A percentile compares a stretch with the other conserved stretches of the same genome.
These are phyloP conservation scores for Illadopsis cleaveri DNA, from an alignment of 2,113 vertebrate genomes.

Conservation along the genomic window DNA sequence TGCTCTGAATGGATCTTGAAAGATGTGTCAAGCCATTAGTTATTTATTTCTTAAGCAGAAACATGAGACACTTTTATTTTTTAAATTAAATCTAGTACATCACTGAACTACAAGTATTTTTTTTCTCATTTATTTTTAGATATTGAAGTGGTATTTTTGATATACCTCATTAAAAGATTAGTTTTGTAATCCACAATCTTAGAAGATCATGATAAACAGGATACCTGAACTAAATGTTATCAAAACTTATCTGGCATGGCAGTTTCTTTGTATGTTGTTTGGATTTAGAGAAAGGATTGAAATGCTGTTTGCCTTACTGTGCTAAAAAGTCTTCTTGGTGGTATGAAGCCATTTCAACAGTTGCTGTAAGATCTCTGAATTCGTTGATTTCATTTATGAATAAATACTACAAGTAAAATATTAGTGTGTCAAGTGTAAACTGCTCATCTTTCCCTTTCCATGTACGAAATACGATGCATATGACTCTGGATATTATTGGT, in stretches of 20 bases:
- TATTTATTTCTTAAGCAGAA: not conserved
- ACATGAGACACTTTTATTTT: not conserved
- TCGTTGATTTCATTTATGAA: constrained; percentile 32
- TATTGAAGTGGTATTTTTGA: not conserved
- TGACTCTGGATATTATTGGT: not conserved
- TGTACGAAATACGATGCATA: not conserved
- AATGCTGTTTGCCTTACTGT: not conserved
- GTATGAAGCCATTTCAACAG: not conserved
- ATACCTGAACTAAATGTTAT: not conserved
- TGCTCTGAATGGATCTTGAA: not conserved
- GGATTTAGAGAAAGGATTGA: not conserved
- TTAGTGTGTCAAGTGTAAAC: not conserved
- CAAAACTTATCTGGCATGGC: not conserved
- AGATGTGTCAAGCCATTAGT: not conserved
- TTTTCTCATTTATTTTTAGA: not conserved
- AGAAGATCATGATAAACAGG: not conserved
- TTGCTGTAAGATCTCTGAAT: constrained; percentile 21
- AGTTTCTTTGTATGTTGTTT: not conserved
- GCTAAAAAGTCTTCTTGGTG: not conserved
- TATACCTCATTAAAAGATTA: not conserved
- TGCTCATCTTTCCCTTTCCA: not conserved
- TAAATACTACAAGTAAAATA: not conserved
- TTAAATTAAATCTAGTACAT: not conserved
- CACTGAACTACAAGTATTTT: not conserved
- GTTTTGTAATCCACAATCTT: not conserved